Evolutionary conservation across 2,797 vertebrate species (phyloP).

Genomic region (Lagodon rhomboides): DNA sequence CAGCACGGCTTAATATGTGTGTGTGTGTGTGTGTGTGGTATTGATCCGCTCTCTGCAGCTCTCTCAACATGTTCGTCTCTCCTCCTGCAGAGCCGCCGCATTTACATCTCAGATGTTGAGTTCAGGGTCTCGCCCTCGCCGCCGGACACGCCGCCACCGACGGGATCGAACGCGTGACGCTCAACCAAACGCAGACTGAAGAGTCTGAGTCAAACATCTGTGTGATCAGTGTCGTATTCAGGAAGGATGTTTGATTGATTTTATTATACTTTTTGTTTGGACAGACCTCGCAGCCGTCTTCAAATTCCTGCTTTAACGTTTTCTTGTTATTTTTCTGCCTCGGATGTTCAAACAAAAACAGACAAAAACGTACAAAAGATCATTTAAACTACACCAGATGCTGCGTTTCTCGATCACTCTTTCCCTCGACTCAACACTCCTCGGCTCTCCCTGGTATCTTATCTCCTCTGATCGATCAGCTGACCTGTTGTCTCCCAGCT

Average conservation of each 20-base stretch:
- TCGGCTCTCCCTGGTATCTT: too few relatives aligned
- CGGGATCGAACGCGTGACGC: neutral
- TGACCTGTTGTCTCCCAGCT: too few relatives aligned
- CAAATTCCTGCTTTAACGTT: neutral
- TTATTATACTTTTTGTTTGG: neutral
- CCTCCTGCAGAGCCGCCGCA: constrained; percentile 7
- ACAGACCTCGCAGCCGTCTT: neutral
- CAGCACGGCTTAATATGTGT: neutral
- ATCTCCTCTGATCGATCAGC: too few relatives aligned
- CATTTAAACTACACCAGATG: too few relatives aligned
- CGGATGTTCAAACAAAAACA: neutral
- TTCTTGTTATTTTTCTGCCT: neutral
- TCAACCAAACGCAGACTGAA: neutral
- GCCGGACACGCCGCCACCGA: neutral
- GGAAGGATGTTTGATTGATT: too few relatives aligned
- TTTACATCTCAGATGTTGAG: constrained; percentile 31
- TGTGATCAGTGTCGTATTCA: neutral
- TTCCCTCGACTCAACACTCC: too few relatives aligned
- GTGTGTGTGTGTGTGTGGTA: constrained; percentile 4
- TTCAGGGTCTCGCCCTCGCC: constrained; percentile 22
- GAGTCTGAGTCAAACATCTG: neutral
- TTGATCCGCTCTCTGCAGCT: constrained; percentile 24
- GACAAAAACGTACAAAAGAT: neutral
- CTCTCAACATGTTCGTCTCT: neutral
- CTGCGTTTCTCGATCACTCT: too few relatives aligned